Conservation (phyloP, 2,113 vertebrate species). For the Ptilonorhynchus violaceus region DNA sequence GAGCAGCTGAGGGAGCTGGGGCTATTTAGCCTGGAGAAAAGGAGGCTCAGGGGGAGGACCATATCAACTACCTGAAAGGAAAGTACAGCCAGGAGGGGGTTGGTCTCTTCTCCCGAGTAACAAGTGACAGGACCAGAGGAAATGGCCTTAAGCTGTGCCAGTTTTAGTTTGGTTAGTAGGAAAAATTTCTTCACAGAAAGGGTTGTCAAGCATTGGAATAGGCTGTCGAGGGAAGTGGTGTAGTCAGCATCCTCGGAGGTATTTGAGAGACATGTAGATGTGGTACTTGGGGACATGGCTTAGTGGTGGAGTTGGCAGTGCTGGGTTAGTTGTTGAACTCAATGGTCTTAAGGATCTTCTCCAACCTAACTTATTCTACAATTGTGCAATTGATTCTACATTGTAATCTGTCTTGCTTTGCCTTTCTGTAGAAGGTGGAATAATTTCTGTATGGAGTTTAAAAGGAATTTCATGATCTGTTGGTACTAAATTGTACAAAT, state of each 20-base stretch:
- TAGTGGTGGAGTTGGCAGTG: background rate
- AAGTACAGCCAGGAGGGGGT: background rate
- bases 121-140: background rate
- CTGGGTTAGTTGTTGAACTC: background rate
- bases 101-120: background rate
- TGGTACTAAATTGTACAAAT: background rate
- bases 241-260: background rate
- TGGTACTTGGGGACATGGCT: background rate
- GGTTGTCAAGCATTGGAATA: background rate
- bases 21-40: background rate
- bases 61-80: background rate
- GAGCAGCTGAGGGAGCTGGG: background rate
- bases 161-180: background rate
- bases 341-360: background rate
- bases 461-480: background rate
- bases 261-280: background rate
- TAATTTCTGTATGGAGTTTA: background rate
- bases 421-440: background rate
- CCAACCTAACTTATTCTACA: background rate
- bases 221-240: background rate
- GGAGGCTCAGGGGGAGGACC: background rate
- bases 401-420: background rate
- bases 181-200: background rate
- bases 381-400: fast-evolving
- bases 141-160: background rate